Base-by-base conservation (phyloP, 2,888 invertebrate species). In the Julus scandinavius region DNA sequence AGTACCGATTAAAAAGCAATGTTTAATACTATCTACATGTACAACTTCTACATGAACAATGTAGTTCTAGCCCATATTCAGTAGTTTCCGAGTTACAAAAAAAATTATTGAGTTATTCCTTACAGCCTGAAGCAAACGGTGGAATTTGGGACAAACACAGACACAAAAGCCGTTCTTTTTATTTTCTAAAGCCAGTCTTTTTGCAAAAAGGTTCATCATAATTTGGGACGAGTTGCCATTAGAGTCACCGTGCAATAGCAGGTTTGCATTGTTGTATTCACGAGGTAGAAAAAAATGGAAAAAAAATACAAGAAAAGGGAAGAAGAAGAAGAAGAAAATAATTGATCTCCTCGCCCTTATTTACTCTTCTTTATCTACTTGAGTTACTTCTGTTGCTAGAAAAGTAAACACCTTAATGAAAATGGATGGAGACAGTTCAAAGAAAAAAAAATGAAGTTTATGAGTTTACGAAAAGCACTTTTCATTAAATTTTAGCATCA, bases 281-380 rank as follows among this genome's bases (percentile, higher is more conserved):
- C 15, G 54, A 15, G 13, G 15, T 13, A 54, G 15, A 54, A 54
- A 54, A 54, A 54, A 54, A 54, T 54, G 54, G 2, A 54, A 54
- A 9, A 54, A n/a, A n/a, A n/a, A n/a, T n/a, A n/a, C n/a, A n/a
- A n/a, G n/a, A n/a, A n/a, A n/a, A n/a, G n/a, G n/a, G 15, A 54
- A 54, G 15, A 54, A 15, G 54, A 54, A 54, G 54, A 54, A 54
- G 54, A 54, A 7, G 54, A 13, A 7, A 54, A 54, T 54, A 54
- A 54, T 54, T 54, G 54, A 54, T 54, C 54, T 54, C 54, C 54
- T 54, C 54, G 54, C 54, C 54, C 54, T 54, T 54, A 54, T 54
- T 54, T 54, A 54, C 54, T 54, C 54, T 54, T 15, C 54, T 54
- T 54, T 54, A 54, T 54, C 54, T 13, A 15, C 54, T 7, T 54